phyloP scores from a whole-genome alignment of 2,888 invertebrate species.

The Lasioglossum oenotherae region DNA sequence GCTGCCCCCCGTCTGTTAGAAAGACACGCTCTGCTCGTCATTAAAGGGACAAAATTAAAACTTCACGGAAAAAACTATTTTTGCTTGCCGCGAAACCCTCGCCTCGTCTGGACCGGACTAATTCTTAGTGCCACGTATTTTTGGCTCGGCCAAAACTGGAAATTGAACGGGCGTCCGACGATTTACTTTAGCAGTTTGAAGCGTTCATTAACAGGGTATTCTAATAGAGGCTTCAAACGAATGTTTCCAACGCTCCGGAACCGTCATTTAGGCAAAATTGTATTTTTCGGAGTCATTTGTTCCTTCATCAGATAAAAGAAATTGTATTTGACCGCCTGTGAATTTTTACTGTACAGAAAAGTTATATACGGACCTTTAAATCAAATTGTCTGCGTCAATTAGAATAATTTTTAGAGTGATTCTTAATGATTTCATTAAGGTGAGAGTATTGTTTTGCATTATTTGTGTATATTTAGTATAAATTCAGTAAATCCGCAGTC shows the following conservation, averaged over 20 bases:
- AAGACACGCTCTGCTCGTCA: conserved; percentile 18
- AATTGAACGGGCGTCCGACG: conserved; percentile 15
- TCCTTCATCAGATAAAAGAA: neutral
- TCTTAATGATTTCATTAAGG: neutral
- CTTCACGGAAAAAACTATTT: conserved; percentile 45
- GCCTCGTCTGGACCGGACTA: neutral
- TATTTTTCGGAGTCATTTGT: neutral
- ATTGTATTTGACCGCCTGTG: neutral
- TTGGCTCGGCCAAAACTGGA: conserved; percentile 16
- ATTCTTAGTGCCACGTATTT: conserved; percentile 33
- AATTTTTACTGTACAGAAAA: neutral
- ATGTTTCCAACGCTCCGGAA: neutral
- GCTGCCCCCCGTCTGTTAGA: conserved; percentile 44
- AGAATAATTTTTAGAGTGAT: neutral
- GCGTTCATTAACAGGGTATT: conserved; percentile 1
- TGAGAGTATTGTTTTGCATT: neutral
- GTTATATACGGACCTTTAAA: neutral
- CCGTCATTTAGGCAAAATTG: neutral
- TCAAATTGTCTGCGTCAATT: neutral
- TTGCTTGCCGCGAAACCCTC: conserved; percentile 25
- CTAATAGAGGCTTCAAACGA: neutral
- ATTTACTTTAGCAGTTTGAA: neutral
- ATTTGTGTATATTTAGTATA: neutral
- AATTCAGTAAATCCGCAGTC: neutral
- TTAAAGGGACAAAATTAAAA: conserved; percentile 63